These are phyloP conservation scores for Helicoverpa assulta DNA, from an alignment of 2,888 invertebrate species.

Conservation along the genomic window DNA sequence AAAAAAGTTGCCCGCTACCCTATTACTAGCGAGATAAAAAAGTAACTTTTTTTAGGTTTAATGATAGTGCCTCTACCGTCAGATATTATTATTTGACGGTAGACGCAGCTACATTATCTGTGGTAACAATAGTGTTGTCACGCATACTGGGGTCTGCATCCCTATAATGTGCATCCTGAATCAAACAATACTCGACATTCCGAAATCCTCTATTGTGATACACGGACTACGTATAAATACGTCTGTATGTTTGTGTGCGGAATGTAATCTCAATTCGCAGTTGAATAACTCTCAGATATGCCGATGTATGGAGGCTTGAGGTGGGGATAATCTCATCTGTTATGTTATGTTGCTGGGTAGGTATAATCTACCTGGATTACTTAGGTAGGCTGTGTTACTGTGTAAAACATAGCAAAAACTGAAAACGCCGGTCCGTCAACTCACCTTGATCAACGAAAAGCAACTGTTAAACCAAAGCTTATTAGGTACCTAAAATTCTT, in stretches of 20 bases:
- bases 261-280: constrained; percentile 34
- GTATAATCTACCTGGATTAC: background rate
- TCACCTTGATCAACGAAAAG: too few species aligned
- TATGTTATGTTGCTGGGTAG: background rate
- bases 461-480: too few species aligned
- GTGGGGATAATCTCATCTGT: constrained; percentile 20
- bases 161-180: constrained; percentile 21
- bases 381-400: too few species aligned
- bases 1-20: constrained; percentile 22
- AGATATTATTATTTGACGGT: background rate
- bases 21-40: constrained; percentile 9
- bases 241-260: constrained; percentile 15
- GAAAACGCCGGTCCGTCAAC: background rate
- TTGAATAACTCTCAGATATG: constrained; percentile 40
- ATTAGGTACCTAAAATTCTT: too few species aligned
- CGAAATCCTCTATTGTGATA: constrained; percentile 41
- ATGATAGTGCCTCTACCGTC: background rate
- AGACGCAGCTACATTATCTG: background rate
- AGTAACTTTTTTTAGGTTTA: background rate
- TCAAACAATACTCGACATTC: constrained; percentile 23
- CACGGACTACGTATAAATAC: constrained; percentile 4
- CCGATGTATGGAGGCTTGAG: constrained; percentile 1
- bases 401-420: background rate
- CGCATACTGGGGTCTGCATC: constrained; percentile 5
- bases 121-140: constrained; percentile 28